A percentile compares a stretch with the other conserved stretches of the same genome.
Conservation (phyloP, 2,888 invertebrate genomes). For the Pegoplata infirma region DNA sequence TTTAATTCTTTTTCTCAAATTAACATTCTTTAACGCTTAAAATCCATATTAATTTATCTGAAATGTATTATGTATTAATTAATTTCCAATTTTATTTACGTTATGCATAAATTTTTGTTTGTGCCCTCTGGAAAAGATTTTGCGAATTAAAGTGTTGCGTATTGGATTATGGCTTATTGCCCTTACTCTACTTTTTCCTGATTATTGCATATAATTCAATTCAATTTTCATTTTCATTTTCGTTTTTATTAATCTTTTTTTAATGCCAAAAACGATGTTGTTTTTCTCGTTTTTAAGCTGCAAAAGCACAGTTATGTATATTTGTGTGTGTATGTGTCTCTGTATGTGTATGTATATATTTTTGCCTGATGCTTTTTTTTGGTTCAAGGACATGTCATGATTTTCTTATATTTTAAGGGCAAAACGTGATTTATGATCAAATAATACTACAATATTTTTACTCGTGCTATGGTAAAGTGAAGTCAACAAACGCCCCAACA, state of each 20-base stretch:
- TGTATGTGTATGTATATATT: too few species aligned
- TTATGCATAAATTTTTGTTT: too few species aligned
- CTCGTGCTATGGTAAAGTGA: not conserved
- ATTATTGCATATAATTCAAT: slow-evolving; percentile 16
- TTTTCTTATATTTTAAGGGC: slow-evolving; percentile 15
- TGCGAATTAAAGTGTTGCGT: too few species aligned
- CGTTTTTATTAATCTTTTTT: slow-evolving; percentile 15
- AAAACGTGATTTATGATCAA: slow-evolving; percentile 37
- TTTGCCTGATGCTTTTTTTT: not conserved
- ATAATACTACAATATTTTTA: slow-evolving; percentile 20
- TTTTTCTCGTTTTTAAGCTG: not conserved
- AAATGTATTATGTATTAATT: too few species aligned
- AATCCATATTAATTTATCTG: too few species aligned
- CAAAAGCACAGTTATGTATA: not conserved
- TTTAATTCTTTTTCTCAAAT: too few species aligned
- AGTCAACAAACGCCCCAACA: not conserved
- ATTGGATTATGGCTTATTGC: not conserved
- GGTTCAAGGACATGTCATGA: slow-evolving; percentile 28
- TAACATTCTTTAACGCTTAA: too few species aligned
- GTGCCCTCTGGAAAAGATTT: too few species aligned
- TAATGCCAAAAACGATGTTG: slow-evolving; percentile 4
- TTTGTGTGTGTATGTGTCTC: not conserved
- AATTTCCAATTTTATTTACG: too few species aligned
- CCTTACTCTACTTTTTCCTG: not conserved
- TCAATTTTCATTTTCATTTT: not conserved